Evolutionary conservation across 1,140 invertebrate species (phyloP), one percentile per base, ranked within the genome.

Genomic region (Ips typographus): DNA sequence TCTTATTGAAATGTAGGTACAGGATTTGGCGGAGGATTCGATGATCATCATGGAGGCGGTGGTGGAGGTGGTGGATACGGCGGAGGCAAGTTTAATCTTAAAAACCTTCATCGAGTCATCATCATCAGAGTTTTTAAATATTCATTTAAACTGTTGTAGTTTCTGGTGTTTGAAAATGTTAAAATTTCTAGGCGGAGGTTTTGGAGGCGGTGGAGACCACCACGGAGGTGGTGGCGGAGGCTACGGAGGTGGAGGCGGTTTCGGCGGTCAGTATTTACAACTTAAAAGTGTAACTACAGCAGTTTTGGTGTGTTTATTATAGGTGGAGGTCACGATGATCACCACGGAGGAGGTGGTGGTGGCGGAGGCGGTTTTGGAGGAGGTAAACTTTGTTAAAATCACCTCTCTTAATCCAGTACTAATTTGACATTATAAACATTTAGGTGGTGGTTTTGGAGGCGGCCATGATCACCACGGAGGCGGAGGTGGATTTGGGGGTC

Each of bases 41-140:
- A 68, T 55, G 70, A 73, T 47, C 53, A 71, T 38, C 69, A 71
- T 39, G 72, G 72, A 40, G 73, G 72, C 39, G 67, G 66, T 38
- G 59, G 61, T n/a, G 73, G 73, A 40, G 70, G 64, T 43, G 69
- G 63, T 44, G 61, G 63, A 8, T 43, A 43, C 51, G 49, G 53
- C 56, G 71, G 71, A 37, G 68, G 68, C 22, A 55, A 47, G n/a
- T 22, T 22, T 22, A 22, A 22, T 22, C 22, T 22, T 22, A 22
- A 22, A 22, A 22, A 22, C 22, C 22, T 22, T 22, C 22, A 22
- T 22, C 22, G 22, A 22, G 22, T 22, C 22, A 22, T 22, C 22
- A 22, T 22, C 22, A 22, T 22, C 22, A 22, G 22, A 22, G 22
- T 22, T 22, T 22, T 22, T 22, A 22, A 22, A 22, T 22, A 22